Conservation (phyloP, 2,888 invertebrate genomes). For the Zhuqinia jingwanae region DNA sequence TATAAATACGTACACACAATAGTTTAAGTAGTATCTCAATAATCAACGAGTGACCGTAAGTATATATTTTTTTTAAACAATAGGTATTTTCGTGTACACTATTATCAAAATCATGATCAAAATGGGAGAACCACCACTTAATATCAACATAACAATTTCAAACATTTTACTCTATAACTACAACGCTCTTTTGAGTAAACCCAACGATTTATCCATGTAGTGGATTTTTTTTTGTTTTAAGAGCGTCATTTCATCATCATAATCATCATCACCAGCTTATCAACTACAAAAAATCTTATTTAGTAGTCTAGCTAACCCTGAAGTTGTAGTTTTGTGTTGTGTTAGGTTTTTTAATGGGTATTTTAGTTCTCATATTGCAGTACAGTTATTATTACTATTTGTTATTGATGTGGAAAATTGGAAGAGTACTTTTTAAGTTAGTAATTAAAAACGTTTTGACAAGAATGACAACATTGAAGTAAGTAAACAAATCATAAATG, state of each 20-base stretch:
- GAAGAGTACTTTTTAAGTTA: background rate
- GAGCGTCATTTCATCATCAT: background rate
- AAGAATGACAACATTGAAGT: background rate
- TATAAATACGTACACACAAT: background rate
- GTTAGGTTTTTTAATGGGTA: background rate
- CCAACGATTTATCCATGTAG: no score
- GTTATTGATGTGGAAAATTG: background rate
- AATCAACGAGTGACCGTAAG: no score
- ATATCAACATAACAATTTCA: no score
- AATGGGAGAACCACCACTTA: no score
- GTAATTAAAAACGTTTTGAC: background rate
- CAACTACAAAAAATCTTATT: background rate
- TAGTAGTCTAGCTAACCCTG: slow-evolving; percentile 8
- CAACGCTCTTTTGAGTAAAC: no score
- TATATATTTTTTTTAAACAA: no score
- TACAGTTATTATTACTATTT: background rate
- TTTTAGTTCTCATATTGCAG: background rate
- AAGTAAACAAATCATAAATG: background rate
- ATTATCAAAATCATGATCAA: no score
- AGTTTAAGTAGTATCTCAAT: background rate
- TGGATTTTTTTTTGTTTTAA: no score
- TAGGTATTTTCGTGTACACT: no score
- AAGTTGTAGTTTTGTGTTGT: background rate
- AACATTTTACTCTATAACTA: no score
- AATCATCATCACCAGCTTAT: background rate